Conservation (phyloP, 2,797 vertebrate species). For the Catharus ustulatus region DNA sequence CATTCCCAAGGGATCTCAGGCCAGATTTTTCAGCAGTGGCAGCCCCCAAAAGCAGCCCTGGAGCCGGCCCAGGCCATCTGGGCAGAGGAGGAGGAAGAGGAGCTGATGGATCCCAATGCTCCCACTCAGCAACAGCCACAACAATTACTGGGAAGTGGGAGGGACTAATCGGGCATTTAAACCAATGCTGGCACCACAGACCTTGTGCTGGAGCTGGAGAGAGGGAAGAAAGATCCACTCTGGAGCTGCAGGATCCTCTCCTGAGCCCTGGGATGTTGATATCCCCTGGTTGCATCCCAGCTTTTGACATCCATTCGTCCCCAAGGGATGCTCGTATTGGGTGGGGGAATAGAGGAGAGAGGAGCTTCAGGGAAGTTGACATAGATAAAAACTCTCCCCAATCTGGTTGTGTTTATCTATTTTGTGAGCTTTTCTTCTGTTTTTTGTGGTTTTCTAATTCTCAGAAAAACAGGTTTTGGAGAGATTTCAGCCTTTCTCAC, state of each 20-base stretch:
- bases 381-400: background rate
- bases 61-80: background rate
- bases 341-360: background rate
- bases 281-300: fast-evolving
- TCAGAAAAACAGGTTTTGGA: background rate
- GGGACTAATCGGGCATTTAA: conserved; percentile 34
- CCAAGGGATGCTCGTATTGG: background rate
- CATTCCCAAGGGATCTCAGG: background rate
- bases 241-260: background rate
- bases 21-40: background rate
- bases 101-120: conserved; percentile 33
- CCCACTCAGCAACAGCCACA: conserved; percentile 12
- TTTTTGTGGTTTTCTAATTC: background rate
- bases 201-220: background rate
- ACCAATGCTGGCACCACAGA: background rate
- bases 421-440: background rate
- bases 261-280: background rate
- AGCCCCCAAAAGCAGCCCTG: background rate
- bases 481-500: background rate
- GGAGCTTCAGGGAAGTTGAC: background rate
- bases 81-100: conserved; percentile 2
- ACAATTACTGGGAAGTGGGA: background rate
- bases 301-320: background rate
- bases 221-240: background rate
- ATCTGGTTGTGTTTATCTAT: background rate